These are phyloP conservation scores for Gavialis gangeticus DNA, from an alignment of 2,113 vertebrate genomes.

Conservation along the genomic window DNA sequence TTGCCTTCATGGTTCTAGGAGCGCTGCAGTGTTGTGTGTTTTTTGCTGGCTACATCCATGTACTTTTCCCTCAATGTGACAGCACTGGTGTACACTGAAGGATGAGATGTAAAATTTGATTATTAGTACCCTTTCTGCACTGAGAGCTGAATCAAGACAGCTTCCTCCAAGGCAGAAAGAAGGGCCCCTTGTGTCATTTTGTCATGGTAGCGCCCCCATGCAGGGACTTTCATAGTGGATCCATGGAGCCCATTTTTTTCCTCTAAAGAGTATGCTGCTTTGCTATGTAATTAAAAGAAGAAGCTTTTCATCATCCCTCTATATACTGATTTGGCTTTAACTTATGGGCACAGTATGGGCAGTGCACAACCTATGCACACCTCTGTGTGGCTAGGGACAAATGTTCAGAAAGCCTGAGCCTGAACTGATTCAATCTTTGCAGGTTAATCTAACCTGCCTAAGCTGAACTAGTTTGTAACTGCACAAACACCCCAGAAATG, in stretches of 20 bases:
- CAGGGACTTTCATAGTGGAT: background rate
- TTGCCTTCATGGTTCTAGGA: background rate
- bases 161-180: background rate
- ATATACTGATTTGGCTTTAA: background rate
- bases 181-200: background rate
- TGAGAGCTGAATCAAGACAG: background rate
- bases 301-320: background rate
- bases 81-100: background rate
- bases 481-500: too few species aligned
- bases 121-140: background rate
- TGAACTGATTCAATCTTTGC: too few species aligned
- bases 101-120: background rate
- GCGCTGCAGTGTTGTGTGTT: rapidly evolving
- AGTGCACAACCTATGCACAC: slow-evolving; percentile 1
- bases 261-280: background rate
- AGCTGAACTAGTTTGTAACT: too few species aligned
- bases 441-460: too few species aligned
- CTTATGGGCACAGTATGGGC: slow-evolving; percentile 2
- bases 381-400: background rate
- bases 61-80: background rate
- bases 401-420: too few species aligned
- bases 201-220: background rate
- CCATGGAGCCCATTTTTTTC: background rate
- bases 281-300: background rate
- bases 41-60: rapidly evolving